These are phyloP conservation scores for Reinhardtius hippoglossoides DNA, from an alignment of 2,113 vertebrate genomes.

Conservation along the genomic window DNA sequence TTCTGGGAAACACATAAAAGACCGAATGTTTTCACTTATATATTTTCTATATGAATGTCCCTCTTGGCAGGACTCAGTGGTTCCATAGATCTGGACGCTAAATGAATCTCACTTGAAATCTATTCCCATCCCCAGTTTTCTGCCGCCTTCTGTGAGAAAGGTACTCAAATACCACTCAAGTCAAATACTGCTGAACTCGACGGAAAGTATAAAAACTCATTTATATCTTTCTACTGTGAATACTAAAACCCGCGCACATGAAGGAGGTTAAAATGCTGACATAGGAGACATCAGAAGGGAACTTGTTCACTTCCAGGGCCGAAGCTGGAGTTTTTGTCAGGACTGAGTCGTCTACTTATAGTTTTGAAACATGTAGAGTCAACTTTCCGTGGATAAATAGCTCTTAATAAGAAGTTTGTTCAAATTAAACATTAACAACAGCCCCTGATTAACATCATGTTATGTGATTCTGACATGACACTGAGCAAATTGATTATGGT, in stretches of 20 bases:
- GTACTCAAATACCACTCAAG: conserved; percentile 21
- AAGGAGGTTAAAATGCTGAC: conserved; percentile 18
- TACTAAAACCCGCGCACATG: neutral
- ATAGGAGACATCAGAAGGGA: conserved; percentile 21
- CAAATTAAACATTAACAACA: neutral
- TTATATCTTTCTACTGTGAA: no score
- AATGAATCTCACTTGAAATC: conserved; percentile 38
- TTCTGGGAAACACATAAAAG: neutral
- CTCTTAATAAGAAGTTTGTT: neutral
- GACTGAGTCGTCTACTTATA: neutral
- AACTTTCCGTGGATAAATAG: neutral
- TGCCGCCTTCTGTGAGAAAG: conserved; percentile 21
- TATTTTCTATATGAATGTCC: conserved; percentile 13
- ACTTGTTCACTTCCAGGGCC: neutral
- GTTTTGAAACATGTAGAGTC: neutral
- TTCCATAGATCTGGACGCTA: conserved; percentile 29
- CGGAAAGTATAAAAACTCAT: conserved; percentile 22
- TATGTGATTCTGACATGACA: neutral
- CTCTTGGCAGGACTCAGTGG: conserved; percentile 11
- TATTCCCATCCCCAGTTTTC: conserved; percentile 14
- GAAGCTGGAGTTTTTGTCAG: neutral
- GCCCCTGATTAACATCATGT: neutral
- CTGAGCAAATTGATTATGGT: neutral
- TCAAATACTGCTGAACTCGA: conserved; percentile 49
- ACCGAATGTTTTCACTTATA: neutral